phyloP scores from a whole-genome alignment of 2,797 vertebrate species.

The Triplophysa bombifrons region DNA sequence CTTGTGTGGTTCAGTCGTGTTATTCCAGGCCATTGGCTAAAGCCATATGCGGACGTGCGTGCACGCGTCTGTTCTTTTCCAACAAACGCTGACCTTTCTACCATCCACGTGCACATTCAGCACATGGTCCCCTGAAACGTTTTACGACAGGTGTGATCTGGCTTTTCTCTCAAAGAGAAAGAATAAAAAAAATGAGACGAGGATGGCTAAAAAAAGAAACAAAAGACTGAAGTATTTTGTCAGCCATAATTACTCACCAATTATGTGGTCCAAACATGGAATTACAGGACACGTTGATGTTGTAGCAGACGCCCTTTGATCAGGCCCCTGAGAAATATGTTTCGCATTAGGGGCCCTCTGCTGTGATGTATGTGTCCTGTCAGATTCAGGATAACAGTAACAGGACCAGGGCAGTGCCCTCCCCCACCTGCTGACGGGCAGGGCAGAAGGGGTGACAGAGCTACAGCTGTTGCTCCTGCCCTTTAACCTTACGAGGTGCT shows the following conservation, averaged over 20 bases:
- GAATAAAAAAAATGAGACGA: conserved; percentile 43
- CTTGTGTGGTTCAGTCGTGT: conserved; percentile 59
- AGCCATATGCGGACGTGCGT: conserved; percentile 46
- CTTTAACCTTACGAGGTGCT: conserved; percentile 31
- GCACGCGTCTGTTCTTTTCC: conserved; percentile 53
- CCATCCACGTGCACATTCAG: conserved; percentile 61
- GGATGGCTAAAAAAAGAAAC: conserved; percentile 43
- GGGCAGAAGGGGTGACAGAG: conserved; percentile 14
- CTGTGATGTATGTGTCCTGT: conserved; percentile 91
- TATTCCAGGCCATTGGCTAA: conserved; percentile 53
- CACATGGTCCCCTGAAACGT: conserved; percentile 60
- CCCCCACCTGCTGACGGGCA: conserved; percentile 78
- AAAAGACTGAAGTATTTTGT: conserved; percentile 76
- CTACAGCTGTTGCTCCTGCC: conserved; percentile 4
- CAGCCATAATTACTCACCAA: conserved; percentile 82
- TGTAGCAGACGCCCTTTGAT: conserved; percentile 77
- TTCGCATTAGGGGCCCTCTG: conserved; percentile 76
- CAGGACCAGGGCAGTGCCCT: conserved; percentile 76
- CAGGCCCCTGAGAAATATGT: conserved; percentile 76
- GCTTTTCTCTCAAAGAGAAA: conserved; percentile 58
- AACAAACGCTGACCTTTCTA: conserved; percentile 67
- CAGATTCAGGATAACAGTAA: conserved; percentile 90
- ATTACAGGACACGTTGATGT: conserved; percentile 76
- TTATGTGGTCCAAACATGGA: conserved; percentile 78
- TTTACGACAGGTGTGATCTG: conserved; percentile 65